A percentile compares a stretch with the other conserved stretches of the same genome.
These are phyloP conservation scores for Zosterops japonicus DNA, from an alignment of 2,113 vertebrate genomes.

Conservation along the genomic window DNA sequence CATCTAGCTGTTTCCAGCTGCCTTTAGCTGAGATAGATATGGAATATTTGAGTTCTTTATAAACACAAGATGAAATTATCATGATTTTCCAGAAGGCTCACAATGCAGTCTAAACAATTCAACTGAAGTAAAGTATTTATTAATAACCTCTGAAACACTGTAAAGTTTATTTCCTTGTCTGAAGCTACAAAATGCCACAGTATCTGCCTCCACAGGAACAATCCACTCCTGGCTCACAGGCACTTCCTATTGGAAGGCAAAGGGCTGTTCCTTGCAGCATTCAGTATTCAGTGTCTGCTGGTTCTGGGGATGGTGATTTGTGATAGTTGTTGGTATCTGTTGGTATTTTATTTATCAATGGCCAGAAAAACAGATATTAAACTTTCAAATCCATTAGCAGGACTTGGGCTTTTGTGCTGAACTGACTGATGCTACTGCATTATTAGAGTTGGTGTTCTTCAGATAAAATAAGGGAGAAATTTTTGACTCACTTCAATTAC, in stretches of 20 bases:
- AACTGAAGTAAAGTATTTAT: neutral
- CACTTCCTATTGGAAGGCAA: neutral
- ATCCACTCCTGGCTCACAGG: neutral
- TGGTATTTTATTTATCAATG: neutral
- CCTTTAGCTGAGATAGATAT: neutral
- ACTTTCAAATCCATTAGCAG: neutral
- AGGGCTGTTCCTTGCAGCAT: neutral
- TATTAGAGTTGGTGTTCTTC: neutral
- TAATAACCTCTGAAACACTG: neutral
- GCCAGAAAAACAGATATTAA: neutral
- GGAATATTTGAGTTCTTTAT: conserved; percentile 3
- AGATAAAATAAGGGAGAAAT: neutral
- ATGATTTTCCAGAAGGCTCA: neutral
- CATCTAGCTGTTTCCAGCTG: neutral
- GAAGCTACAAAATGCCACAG: neutral
- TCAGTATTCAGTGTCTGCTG: neutral
- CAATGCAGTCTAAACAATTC: neutral
- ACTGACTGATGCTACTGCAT: neutral
- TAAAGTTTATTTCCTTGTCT: neutral
- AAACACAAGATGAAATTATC: conserved; percentile 3
- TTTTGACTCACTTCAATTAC: neutral
- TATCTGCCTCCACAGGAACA: neutral
- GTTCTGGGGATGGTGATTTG: neutral
- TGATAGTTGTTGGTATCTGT: neutral
- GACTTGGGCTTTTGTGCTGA: neutral